Conservation (phyloP, 2,113 vertebrate genomes). For the Miniopterus natalensis region DNA sequence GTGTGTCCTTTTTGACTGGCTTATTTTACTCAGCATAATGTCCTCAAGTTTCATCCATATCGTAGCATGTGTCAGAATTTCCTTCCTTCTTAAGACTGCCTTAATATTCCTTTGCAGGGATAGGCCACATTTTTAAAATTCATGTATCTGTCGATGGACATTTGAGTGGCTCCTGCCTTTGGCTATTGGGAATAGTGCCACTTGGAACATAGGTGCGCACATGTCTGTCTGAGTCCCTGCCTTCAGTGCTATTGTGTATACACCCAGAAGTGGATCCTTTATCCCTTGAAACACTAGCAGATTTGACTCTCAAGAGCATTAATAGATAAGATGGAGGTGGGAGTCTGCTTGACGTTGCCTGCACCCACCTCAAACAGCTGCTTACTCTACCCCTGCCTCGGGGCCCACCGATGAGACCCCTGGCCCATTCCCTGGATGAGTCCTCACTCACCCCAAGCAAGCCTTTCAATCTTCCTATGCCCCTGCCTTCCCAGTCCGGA, state of each 20-base stretch:
- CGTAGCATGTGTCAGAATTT: neutral
- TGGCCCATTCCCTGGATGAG: neutral
- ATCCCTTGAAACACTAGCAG: neutral
- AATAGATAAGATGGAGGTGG: neutral
- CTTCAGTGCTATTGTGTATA: neutral
- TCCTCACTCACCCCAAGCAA: neutral
- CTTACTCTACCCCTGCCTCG: neutral
- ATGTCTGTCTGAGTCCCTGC: neutral
- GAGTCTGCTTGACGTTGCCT: neutral
- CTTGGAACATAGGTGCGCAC: fast-evolving
- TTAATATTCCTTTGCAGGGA: neutral
- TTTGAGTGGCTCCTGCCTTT: neutral
- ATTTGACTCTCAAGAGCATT: neutral
- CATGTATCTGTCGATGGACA: neutral
- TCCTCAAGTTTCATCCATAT: neutral
- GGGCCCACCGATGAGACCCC: neutral
- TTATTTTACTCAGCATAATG: neutral
- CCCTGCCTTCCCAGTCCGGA: neutral
- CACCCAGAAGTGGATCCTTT: neutral
- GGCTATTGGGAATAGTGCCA: neutral
- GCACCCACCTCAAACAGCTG: neutral
- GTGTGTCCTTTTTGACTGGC: neutral
- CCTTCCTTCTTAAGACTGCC: neutral
- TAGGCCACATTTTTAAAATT: too few species aligned
- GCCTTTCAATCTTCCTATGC: neutral